These are phyloP conservation scores for Malacoctenus gilli DNA, from an alignment of 2,797 vertebrate genomes.

Conservation along the genomic window DNA sequence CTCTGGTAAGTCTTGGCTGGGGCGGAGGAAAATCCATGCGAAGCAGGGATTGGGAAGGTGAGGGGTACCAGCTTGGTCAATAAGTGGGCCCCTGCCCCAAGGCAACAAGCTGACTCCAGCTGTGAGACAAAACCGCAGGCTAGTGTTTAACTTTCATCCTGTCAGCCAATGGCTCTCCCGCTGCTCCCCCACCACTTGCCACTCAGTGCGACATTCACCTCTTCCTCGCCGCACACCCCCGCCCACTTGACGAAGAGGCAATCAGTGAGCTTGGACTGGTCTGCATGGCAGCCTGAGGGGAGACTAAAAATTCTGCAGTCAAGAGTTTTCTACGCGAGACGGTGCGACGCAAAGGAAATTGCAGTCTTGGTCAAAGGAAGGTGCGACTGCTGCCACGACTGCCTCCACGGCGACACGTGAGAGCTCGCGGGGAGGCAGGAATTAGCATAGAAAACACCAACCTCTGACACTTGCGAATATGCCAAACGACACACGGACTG, in stretches of 20 bases:
- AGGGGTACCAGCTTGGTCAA: constrained; percentile 67
- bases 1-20: constrained; percentile 47
- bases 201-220: constrained; percentile 74
- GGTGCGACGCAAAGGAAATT: constrained; percentile 46
- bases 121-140: constrained; percentile 68
- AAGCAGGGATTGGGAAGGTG: constrained; percentile 53
- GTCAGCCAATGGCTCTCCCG: constrained; percentile 72
- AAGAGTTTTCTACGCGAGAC: constrained; percentile 43
- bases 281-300: constrained; percentile 62
- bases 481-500: constrained; percentile 2
- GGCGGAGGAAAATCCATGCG: constrained; percentile 45
- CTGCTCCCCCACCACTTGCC: constrained; percentile 68
- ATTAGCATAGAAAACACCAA: constrained; percentile 3
- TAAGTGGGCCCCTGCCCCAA: constrained; percentile 64
- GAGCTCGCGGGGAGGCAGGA: constrained; percentile 1
- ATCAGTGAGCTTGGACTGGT: constrained; percentile 72
- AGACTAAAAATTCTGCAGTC: constrained; percentile 58
- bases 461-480: constrained; percentile 1
- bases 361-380: constrained; percentile 29
- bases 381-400: background rate
- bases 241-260: constrained; percentile 66
- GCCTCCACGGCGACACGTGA: background rate
- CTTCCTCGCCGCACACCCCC: constrained; percentile 50
- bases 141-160: constrained; percentile 72
- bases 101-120: constrained; percentile 68